Base-by-base conservation (phyloP, 2,113 vertebrate genomes). In the Toxotes chatareus region DNA sequence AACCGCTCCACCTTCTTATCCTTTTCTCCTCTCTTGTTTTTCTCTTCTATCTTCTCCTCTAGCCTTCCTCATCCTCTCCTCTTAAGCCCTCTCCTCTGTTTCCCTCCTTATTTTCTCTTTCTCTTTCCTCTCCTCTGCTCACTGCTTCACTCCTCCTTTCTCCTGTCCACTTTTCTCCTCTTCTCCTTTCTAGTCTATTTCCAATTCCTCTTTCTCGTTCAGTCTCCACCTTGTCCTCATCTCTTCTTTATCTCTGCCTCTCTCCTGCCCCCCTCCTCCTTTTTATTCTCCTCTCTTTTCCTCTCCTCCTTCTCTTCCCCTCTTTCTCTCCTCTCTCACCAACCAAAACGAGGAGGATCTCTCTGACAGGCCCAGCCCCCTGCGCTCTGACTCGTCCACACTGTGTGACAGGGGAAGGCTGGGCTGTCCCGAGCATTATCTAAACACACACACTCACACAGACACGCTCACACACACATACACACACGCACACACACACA, bases 351-450 rank as follows among this genome's bases (percentile, higher is more conserved):
- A 87, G 92, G 92, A 89, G 84, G 89, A 84, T 69, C 84, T 82
- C 53, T 85, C 68, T 16, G 31, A 6, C 55, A 87, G 70, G 84
- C 89, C 88, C 92, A 73, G 80, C 93, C 94, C 87, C 80, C 79
- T 69, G 19, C 10, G 73, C 87, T 90, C 82, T 91, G 91, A 95
- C 93, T 93, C 91, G 93, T 68, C 70, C 73, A 55, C 82, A 32
- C 40, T 80, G 85, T 84, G 86, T 94, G 92, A 93, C 93, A 91
- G 88, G 80, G 89, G 82, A 91, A 90, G 88, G 92, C 91, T 90
- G 90, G 93, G 92, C 92, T 93, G 93, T 94, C 89, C 93, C 89
- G 32, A 88, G 92, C 89, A 83, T 94, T 94, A 94, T 93, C 92
- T 91, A 76, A 88, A 88, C 87, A 91, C 89, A n/a, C 88, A 76